These are phyloP conservation scores for Erebia palarica DNA, from an alignment of 2,888 invertebrate genomes.

Conservation along the genomic window DNA sequence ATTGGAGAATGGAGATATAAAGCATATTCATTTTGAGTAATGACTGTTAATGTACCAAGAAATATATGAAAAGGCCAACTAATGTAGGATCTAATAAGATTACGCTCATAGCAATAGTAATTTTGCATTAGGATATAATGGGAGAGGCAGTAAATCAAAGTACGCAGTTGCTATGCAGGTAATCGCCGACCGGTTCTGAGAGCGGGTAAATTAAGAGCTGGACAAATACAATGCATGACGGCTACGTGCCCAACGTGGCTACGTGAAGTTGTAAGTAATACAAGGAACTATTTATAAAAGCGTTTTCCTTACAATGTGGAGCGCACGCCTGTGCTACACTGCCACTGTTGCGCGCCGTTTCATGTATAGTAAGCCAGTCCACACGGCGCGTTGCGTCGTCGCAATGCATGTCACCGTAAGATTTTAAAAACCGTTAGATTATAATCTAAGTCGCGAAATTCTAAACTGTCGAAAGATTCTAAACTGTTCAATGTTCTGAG, in stretches of 20 bases:
- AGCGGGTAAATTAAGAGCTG: constrained; percentile 58
- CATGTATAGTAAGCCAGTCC: no score
- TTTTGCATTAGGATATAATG: constrained; percentile 37
- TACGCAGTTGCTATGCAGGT: constrained; percentile 44
- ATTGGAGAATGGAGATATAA: not conserved
- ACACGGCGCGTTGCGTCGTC: no score
- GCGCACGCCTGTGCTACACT: no score
- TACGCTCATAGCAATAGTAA: constrained; percentile 30
- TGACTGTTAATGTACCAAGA: no score
- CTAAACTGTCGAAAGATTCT: no score
- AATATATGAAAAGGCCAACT: not conserved
- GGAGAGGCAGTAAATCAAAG: constrained; percentile 51
- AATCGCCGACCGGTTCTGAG: constrained; percentile 42
- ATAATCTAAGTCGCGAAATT: no score
- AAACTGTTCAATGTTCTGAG: no score
- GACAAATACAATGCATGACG: not conserved
- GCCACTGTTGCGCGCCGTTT: no score
- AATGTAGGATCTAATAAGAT: constrained; percentile 13
- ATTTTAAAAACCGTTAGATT: no score
- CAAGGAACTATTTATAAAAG: not conserved
- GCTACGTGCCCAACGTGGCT: not conserved
- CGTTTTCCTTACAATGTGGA: no score
- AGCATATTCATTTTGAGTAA: not conserved
- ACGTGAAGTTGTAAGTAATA: not conserved
- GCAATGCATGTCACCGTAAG: no score